Conservation (phyloP, 2,113 vertebrate species). For the Hystrix cristata region DNA sequence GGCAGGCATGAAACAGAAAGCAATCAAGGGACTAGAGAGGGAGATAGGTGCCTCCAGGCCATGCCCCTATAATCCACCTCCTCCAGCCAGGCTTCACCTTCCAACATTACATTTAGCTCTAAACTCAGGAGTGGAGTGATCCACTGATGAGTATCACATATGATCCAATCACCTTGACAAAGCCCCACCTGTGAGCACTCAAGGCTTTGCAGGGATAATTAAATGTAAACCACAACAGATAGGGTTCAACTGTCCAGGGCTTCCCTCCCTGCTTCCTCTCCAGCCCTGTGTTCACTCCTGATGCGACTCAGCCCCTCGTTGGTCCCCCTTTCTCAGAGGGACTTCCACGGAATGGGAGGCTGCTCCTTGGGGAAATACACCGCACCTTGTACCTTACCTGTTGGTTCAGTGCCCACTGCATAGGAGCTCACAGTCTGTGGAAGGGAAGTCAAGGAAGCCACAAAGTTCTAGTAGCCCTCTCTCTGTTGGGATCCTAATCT, state of each 20-base stretch:
- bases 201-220: neutral
- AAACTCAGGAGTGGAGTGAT: neutral
- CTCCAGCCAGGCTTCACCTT: neutral
- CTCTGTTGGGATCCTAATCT: neutral
- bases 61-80: neutral
- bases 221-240: neutral
- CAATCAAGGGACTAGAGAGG: neutral
- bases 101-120: neutral
- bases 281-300: neutral
- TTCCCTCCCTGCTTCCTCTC: neutral
- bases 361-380: neutral
- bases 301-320: neutral
- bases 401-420: neutral
- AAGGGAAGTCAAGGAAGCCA: neutral
- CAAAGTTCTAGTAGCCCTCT: too few species aligned
- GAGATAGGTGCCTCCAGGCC: neutral
- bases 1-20: neutral
- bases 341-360: neutral
- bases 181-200: neutral
- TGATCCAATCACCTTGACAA: neutral
- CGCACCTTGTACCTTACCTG: neutral
- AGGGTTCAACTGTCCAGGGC: neutral
- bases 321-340: neutral
- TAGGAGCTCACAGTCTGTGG: neutral
- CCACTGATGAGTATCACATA: neutral